Evolutionary conservation across 2,797 vertebrate genomes (phyloP).

Genomic region (Luscinia luscinia): DNA sequence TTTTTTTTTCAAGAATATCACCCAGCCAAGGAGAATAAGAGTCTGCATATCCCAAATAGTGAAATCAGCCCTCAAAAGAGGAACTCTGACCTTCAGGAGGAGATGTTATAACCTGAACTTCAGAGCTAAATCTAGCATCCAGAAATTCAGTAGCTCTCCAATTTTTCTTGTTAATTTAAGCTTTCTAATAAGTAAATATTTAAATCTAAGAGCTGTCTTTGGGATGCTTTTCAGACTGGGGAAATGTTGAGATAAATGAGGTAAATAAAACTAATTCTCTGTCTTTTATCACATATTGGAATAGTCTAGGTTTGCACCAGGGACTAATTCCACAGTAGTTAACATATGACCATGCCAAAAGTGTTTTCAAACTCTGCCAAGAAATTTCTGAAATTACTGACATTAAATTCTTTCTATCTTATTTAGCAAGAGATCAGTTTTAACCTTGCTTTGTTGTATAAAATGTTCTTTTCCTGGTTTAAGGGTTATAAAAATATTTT

Average conservation of each 20-base stretch:
- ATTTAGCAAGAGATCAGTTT: background rate
- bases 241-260: background rate
- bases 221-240: background rate
- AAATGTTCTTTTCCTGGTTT: background rate
- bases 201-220: background rate
- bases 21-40: background rate
- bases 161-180: background rate
- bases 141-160: background rate
- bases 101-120: background rate
- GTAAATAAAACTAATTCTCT: background rate
- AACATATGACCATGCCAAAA: background rate
- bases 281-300: background rate
- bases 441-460: background rate
- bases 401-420: background rate
- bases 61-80: background rate
- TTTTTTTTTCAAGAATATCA: background rate
- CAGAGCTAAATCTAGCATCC: background rate
- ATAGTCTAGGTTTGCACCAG: background rate
- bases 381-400: background rate
- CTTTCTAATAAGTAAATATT: background rate
- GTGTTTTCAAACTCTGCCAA: background rate
- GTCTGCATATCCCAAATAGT: background rate
- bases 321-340: constrained; percentile 23
- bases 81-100: background rate
- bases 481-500: constrained; percentile 1